Percentiles rank a stretch among this genome's conserved stretches.
Conservation (phyloP, 2,797 vertebrate species). For the Monodelphis domestica region DNA sequence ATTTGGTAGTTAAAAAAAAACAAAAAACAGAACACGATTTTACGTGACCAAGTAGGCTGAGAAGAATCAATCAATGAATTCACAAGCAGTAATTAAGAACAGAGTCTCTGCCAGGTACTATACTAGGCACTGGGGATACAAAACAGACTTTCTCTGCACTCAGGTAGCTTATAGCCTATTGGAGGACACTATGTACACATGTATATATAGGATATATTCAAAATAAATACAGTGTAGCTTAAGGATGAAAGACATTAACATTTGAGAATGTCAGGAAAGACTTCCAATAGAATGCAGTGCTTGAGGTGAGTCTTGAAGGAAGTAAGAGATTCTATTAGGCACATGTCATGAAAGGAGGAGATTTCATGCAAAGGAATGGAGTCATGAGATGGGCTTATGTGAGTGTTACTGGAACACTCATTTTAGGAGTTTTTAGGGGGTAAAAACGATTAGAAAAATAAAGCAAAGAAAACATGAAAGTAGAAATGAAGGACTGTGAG, state of each 20-base stretch:
- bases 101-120: neutral
- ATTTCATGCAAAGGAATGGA: neutral
- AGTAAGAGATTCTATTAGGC: neutral
- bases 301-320: neutral
- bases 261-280: neutral
- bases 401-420: neutral
- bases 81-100: neutral
- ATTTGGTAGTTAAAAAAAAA: neutral
- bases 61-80: neutral
- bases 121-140: neutral
- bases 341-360: neutral
- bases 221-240: neutral
- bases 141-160: neutral
- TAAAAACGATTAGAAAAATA: neutral
- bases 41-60: neutral
- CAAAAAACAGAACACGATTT: neutral
- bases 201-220: neutral
- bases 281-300: neutral
- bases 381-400: neutral
- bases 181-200: neutral
- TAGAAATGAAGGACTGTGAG: neutral
- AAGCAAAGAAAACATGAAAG: conserved; percentile 16
- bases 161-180: neutral
- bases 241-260: neutral
- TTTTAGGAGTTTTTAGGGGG: neutral